These are phyloP conservation scores for Pristis pectinata DNA, from an alignment of 2,797 vertebrate species.

Conservation along the genomic window DNA sequence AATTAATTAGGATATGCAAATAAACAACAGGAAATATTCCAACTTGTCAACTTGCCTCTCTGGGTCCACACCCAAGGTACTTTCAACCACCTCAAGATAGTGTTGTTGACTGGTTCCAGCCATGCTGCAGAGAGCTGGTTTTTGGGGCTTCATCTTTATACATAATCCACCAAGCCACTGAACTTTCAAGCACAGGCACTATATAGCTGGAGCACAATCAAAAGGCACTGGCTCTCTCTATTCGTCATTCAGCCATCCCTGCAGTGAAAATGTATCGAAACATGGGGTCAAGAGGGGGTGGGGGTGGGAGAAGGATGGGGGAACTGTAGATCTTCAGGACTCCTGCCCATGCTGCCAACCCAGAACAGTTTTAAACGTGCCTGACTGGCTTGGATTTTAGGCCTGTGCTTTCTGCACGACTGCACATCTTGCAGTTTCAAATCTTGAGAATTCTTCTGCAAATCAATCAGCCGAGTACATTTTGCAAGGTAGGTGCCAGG, in stretches of 20 bases:
- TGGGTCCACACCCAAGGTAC: not conserved
- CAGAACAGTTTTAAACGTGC: not conserved
- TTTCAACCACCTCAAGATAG: not conserved
- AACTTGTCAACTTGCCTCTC: not conserved
- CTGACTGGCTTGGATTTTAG: not conserved
- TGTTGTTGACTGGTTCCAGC: not conserved
- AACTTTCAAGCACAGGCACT: not conserved
- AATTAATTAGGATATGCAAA: not conserved
- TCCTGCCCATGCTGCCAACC: not conserved
- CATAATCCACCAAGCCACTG: not conserved
- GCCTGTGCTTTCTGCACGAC: not conserved
- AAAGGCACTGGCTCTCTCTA: not conserved
- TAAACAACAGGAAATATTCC: not conserved
- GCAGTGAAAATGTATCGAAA: no score
- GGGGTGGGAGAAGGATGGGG: no score
- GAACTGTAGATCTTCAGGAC: not conserved
- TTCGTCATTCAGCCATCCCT: not conserved
- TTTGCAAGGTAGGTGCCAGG: not conserved
- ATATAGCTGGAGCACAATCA: not conserved
- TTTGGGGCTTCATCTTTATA: not conserved
- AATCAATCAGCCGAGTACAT: not conserved
- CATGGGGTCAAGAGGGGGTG: no score
- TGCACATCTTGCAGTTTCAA: not conserved
- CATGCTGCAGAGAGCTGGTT: not conserved
- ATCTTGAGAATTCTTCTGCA: no score